These are phyloP conservation scores for Spodoptera frugiperda DNA, from an alignment of 1,140 invertebrate genomes.

Conservation along the genomic window DNA sequence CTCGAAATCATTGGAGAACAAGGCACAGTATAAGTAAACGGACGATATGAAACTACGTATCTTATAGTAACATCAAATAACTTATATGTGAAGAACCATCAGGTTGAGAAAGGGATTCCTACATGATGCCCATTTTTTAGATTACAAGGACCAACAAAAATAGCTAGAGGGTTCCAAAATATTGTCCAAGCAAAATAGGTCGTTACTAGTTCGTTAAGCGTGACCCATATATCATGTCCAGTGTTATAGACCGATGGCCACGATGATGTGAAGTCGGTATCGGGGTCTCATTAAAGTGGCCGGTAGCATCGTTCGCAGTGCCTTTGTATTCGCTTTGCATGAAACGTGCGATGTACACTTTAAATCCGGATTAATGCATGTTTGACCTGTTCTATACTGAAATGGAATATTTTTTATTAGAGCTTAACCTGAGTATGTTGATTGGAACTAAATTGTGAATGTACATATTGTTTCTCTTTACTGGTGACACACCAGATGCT, in stretches of 20 bases:
- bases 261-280: neutral
- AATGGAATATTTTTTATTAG: neutral
- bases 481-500: no score
- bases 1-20: no score
- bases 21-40: no score
- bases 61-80: no score
- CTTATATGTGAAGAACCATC: no score
- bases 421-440: no score
- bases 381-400: neutral
- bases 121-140: neutral
- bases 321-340: slow-evolving; percentile 25
- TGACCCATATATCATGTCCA: slow-evolving; percentile 48
- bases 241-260: slow-evolving; percentile 7
- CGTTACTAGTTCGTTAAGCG: slow-evolving; percentile 46
- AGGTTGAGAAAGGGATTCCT: no score
- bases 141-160: slow-evolving; percentile 33
- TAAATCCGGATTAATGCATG: slow-evolving; percentile 9
- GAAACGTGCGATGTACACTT: neutral
- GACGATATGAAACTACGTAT: no score
- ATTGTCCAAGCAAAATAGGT: slow-evolving; percentile 50
- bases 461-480: no score
- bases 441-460: no score
- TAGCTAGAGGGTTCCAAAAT: slow-evolving; percentile 44
- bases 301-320: slow-evolving; percentile 8
- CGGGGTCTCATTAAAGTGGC: slow-evolving; percentile 9